phyloP scores from a whole-genome alignment of 2,888 invertebrate species.

The Cheilosia variabilis region DNA sequence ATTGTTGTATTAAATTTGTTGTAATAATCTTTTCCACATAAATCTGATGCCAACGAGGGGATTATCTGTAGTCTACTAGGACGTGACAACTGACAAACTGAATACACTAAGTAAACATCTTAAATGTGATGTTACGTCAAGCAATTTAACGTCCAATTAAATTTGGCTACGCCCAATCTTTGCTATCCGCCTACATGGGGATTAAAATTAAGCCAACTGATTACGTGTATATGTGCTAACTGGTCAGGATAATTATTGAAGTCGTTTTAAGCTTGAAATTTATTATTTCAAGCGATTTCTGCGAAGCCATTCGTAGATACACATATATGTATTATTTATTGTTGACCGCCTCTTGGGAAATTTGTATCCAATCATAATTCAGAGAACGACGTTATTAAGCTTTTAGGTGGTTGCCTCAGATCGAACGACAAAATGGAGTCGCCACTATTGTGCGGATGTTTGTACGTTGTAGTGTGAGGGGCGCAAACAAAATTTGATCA shows the following conservation, averaged over 20 bases:
- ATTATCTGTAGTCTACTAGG: slow-evolving; percentile 44
- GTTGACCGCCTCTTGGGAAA: too few species aligned
- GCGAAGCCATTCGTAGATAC: background rate
- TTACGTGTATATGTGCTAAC: slow-evolving; percentile 1
- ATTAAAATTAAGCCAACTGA: background rate
- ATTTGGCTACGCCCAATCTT: slow-evolving; percentile 52
- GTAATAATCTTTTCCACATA: slow-evolving; percentile 29
- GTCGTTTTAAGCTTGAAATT: background rate
- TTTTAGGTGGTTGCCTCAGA: too few species aligned
- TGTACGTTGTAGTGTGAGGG: too few species aligned
- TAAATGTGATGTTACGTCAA: slow-evolving; percentile 41
- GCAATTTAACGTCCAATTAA: slow-evolving; percentile 43
- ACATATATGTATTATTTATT: too few species aligned
- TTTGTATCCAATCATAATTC: too few species aligned
- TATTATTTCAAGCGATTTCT: background rate
- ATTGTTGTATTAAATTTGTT: slow-evolving; percentile 39
- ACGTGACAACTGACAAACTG: slow-evolving; percentile 24
- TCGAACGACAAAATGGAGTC: too few species aligned
- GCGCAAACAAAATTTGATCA: too few species aligned
- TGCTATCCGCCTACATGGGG: slow-evolving; percentile 48
- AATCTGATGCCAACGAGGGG: slow-evolving; percentile 53
- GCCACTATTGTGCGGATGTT: too few species aligned
- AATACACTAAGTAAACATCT: slow-evolving; percentile 29
- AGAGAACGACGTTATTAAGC: too few species aligned
- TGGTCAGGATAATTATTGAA: slow-evolving; percentile 20